Base-by-base conservation (phyloP, 2,113 vertebrate species). In the Poecilia latipinna region DNA sequence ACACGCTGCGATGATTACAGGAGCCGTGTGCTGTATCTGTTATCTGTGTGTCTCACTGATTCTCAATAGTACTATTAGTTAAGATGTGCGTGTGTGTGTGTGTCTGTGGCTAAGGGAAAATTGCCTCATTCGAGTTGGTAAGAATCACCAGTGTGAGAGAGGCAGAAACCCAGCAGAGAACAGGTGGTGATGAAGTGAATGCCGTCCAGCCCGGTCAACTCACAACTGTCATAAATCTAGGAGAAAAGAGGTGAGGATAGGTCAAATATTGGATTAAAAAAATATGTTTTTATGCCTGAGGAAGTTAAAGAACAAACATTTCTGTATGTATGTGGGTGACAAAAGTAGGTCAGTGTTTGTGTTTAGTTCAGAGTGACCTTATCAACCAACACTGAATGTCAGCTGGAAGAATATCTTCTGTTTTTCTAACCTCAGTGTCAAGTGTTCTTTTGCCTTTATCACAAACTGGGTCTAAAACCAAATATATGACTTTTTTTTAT, bases 31-130 rank as follows among this genome's bases (percentile, higher is more conserved):
- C 74, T 86, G 79, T 85, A 74, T 89, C 77, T 77, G 61, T 70
- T 72, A 33, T 54, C 26, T 22, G 31, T 63, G 29, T 37, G 62
- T 51, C 48, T 79, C 79, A 29, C 12, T 42, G 75, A 68, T 75
- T 65, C 68, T 31, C 44, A 78, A 87, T 79, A 32, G 78, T 70
- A 61, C 86, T 61, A 83, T 89, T 83, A 65, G 78, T 26, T 80
- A 26, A 87, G 75, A 24, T 29, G 8, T 51, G 26, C 32, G 51
- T 28, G 6, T 31, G 2, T 37, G 35, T 51, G 26, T 51, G 51
- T 28, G 28, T 28, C 28, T 28, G 6, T 35, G 24, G 67, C 0
- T 32, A 26, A 33, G 4, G 37, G 67, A 70, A 72, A 65, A 51
- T 75, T 35, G 79, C 61, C 62, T 60, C 72, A 65, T 24, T 48